Evolutionary conservation across 1,140 invertebrate genomes (phyloP), one percentile per base, ranked within the genome.

Genomic region (Acromyrmex heyeri): DNA sequence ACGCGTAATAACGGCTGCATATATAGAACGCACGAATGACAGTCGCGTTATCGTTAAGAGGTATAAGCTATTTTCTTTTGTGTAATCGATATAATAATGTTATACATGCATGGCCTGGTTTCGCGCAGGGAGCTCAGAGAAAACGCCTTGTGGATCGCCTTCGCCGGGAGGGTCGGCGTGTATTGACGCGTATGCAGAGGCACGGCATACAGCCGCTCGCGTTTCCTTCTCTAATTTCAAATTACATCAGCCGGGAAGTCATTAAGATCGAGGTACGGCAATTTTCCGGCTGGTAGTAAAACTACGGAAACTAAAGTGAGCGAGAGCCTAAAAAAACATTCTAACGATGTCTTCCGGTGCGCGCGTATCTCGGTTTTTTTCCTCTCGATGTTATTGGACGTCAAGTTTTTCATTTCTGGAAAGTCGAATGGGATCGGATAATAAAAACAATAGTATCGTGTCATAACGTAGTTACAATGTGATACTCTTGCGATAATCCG

Each of bases 51-150:
- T 83, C 79, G 55, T 83, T 75, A 83, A 75, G 38, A 73, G 69
- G 69, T 55, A 44, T 44, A 44, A 83, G 69, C 79, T 83, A 83
- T 83, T 83, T 83, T 83, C 79, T 83, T 83, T 83, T 83, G 79
- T 83, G 69, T 83, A 83, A 83, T 83, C 79, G 79, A 83, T 83
- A 83, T 83, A 83, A 83, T 83, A 83, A 83, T 83, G 55, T 83
- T 83, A 83, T 62, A 83, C 69, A 73, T 73, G 79, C 69, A 83
- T 83, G 79, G 79, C 79, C 79, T 83, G 79, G 69, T 83, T 75
- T 83, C 57, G 69, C 55, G 38, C 38, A 75, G 77, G 62, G 62
- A 67, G 62, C 67, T 73, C 38, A 67, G 48, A 59, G 64, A 83
- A 73, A 73, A 30, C 79, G 69, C 79, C 79, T 83, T 83, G 64